Base-by-base conservation (phyloP, 1,140 invertebrate genomes). In the Drosophila novamexicana region DNA sequence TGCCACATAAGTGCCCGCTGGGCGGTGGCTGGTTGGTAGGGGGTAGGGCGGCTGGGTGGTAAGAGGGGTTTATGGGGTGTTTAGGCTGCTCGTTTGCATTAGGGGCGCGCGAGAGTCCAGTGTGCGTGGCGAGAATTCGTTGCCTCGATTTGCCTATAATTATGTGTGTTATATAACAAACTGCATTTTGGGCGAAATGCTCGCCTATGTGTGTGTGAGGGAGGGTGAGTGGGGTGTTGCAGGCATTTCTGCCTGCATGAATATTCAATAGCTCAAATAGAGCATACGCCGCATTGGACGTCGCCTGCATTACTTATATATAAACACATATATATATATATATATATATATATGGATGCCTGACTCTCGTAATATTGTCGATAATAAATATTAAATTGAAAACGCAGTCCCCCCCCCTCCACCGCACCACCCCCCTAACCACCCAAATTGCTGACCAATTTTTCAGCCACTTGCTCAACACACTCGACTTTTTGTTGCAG, bases 161-260 rank as follows among this genome's bases (percentile, higher is more conserved):
- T 89, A 89, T 89, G 84, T 90, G 84, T 89, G 84, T 89, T 89
- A 89, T 89, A 89, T 89, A 89, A 89, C 84, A 89, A 89, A 89
- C 84, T 89, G 80, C 77, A 89, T 82, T 89, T 82, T 77, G 77
- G 69, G 69, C 77, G 70, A 85, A 86, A 88, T 79, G 75, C 79
- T 69, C 72, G 61, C 22, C 2, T 29, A 4, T 29, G 22, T 22
- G 22, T 2, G 22, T 22, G 22, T 22, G 22, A n/a, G 9, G n/a
- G 36, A 18, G 1, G 39, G n/a, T 14, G 42, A 12, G 22, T 8
- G 16, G 18, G 10, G 29, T 45, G 50, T 37, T 16, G 12, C 29
- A 42, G 18, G 37, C 72, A 49, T 45, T 29, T 52, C 67, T 56
- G 83, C 83, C 84, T 64, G 77, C 80, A 89, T 89, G 84, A 89